Evolutionary conservation across 2,888 invertebrate species (phyloP).

Genomic region (Plemyria rubiginata): DNA sequence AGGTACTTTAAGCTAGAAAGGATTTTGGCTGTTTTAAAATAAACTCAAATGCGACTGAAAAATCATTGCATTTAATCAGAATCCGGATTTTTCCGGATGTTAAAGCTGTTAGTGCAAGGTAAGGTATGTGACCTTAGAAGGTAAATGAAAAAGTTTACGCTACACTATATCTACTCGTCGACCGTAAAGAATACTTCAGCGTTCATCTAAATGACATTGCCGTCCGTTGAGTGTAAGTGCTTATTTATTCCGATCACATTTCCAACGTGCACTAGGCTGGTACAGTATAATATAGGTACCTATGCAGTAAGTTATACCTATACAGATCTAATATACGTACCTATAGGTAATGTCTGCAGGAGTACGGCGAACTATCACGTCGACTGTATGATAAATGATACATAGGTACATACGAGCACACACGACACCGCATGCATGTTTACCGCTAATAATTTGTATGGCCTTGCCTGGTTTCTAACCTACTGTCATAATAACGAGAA

Average conservation of each 20-base stretch:
- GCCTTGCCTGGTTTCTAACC: conserved; percentile 16
- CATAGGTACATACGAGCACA: conserved; percentile 17
- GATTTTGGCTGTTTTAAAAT: too few relatives aligned
- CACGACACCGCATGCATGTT: conserved; percentile 43
- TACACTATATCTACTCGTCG: not conserved
- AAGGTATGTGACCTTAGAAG: too few relatives aligned
- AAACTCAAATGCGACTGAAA: too few relatives aligned
- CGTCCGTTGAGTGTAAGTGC: conserved; percentile 49
- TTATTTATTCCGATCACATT: conserved; percentile 72
- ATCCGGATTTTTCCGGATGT: too few relatives aligned
- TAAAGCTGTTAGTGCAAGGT: too few relatives aligned
- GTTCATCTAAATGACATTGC: conserved; percentile 50
- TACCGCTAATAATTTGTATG: conserved; percentile 42
- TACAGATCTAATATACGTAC: conserved; percentile 27
- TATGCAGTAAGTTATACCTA: conserved; percentile 21
- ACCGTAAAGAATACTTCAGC: conserved; percentile 27
- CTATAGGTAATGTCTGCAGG: conserved; percentile 46
- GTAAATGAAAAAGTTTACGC: not conserved
- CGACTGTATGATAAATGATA: conserved; percentile 34
- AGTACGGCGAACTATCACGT: conserved; percentile 25
- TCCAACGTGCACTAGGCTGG: conserved; percentile 57
- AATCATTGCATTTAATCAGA: too few relatives aligned
- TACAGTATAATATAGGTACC: conserved; percentile 46
- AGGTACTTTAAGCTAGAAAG: too few relatives aligned
- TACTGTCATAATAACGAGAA: conserved; percentile 9